These are phyloP conservation scores for Aphelenchoides fujianensis DNA, from an alignment of 1,140 invertebrate species.

Conservation along the genomic window DNA sequence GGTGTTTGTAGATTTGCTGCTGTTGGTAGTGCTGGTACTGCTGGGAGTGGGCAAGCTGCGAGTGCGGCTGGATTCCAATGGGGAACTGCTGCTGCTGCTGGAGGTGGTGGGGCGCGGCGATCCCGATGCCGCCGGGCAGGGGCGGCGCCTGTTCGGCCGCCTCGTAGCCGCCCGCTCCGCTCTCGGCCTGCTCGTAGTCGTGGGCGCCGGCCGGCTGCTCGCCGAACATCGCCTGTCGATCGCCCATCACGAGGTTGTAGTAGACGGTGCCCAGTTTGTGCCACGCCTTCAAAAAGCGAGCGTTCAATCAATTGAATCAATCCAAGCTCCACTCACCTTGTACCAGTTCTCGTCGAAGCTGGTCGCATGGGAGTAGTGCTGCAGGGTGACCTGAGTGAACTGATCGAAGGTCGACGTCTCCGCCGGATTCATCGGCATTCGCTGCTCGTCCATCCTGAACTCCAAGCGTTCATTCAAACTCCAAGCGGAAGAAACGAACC, in stretches of 20 bases:
- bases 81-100: constrained; percentile 3
- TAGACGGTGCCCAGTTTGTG: constrained; percentile 96
- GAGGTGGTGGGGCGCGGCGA: constrained; percentile 22
- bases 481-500: neutral
- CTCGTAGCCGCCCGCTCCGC: neutral
- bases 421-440: neutral
- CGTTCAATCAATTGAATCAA: constrained; percentile 10
- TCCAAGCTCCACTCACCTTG: constrained; percentile 62
- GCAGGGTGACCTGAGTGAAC: constrained; percentile 69
- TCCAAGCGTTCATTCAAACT: neutral
- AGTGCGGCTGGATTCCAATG: no score
- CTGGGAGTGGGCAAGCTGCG: no score
- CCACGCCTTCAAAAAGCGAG: constrained; percentile 74
- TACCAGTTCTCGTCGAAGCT: constrained; percentile 75
- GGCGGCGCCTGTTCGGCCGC: neutral
- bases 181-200: neutral
- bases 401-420: constrained; percentile 5
- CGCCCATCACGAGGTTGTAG: constrained; percentile 78
- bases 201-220: neutral
- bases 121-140: constrained; percentile 15
- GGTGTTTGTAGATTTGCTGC: constrained; percentile 3
- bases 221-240: constrained; percentile 66
- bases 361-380: constrained; percentile 80
- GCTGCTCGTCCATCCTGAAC: neutral
- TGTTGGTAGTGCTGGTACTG: neutral